These are phyloP conservation scores for Vulpes ferrilata DNA, from an alignment of 2,113 vertebrate species.

Conservation along the genomic window DNA sequence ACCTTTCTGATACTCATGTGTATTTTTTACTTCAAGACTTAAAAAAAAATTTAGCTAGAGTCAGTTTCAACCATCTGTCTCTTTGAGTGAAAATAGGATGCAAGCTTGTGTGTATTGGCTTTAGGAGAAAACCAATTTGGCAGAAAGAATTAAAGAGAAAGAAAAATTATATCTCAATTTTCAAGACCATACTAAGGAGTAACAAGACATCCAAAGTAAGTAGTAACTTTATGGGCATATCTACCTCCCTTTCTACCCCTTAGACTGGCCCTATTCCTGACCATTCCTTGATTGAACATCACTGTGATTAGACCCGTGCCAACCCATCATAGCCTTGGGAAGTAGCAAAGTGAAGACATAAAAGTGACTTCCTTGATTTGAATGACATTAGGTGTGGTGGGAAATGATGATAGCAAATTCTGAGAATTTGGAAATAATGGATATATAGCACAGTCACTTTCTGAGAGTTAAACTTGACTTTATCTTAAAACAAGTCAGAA, in stretches of 20 bases:
- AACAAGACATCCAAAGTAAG: constrained; percentile 24
- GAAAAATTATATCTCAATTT: constrained; percentile 57
- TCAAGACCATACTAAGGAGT: constrained; percentile 31
- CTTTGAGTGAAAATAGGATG: constrained; percentile 64
- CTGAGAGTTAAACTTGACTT: not conserved
- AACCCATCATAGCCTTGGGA: not conserved
- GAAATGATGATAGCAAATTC: not conserved
- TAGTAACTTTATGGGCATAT: not conserved
- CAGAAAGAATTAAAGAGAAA: constrained; percentile 74
- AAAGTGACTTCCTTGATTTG: not conserved
- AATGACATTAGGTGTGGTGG: not conserved
- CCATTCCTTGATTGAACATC: not conserved
- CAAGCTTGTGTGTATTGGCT: constrained; percentile 50
- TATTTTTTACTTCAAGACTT: constrained; percentile 57
- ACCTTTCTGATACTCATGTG: constrained; percentile 65
- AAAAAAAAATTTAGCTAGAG: constrained; percentile 31
- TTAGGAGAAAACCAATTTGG: constrained; percentile 69
- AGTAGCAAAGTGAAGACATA: not conserved
- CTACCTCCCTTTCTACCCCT: not conserved
- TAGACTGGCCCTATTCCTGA: not conserved
- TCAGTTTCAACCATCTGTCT: constrained; percentile 75
- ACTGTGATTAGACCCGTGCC: not conserved
- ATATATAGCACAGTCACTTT: not conserved
- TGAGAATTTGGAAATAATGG: not conserved
- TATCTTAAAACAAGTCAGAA: not conserved